A percentile compares a stretch with the other conserved stretches of the same genome.
These are phyloP conservation scores for Synanthedon myopaeformis DNA, from an alignment of 2,888 invertebrate species.

Conservation along the genomic window DNA sequence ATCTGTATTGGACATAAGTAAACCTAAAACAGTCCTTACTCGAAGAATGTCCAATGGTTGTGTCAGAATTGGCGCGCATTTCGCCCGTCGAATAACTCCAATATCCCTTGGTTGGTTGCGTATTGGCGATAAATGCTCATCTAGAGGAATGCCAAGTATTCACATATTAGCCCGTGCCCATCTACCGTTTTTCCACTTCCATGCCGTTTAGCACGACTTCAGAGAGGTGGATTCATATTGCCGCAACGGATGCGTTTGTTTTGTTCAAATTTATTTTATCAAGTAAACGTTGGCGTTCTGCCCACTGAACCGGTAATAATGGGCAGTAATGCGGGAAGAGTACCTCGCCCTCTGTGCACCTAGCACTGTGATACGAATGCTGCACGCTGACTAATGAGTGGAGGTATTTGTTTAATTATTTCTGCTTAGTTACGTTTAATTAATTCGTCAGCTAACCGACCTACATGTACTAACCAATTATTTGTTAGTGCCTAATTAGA, in stretches of 20 bases:
- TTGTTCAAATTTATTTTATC: conserved; percentile 69
- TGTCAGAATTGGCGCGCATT: too few species aligned
- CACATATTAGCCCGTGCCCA: conserved; percentile 54
- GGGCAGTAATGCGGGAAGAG: conserved; percentile 49
- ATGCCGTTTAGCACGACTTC: conserved; percentile 62
- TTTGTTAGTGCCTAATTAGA: neutral
- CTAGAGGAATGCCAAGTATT: conserved; percentile 50
- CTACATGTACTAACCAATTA: neutral
- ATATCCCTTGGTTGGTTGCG: neutral
- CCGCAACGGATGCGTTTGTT: conserved; percentile 63
- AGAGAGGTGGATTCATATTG: conserved; percentile 64
- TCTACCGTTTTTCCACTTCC: conserved; percentile 63
- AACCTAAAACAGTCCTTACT: too few species aligned
- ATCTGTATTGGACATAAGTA: too few species aligned
- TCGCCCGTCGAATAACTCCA: neutral
- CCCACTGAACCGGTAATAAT: conserved; percentile 54
- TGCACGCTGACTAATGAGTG: conserved; percentile 38
- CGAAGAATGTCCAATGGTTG: too few species aligned
- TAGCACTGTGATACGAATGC: conserved; percentile 14
- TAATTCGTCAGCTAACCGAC: neutral
- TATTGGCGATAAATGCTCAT: conserved; percentile 28
- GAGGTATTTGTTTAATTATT: conserved; percentile 58
- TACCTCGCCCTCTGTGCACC: conserved; percentile 12
- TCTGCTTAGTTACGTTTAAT: conserved; percentile 14
- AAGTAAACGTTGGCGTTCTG: conserved; percentile 62